Base-by-base conservation (phyloP, 2,113 vertebrate genomes). In the Phaetusa simplex region DNA sequence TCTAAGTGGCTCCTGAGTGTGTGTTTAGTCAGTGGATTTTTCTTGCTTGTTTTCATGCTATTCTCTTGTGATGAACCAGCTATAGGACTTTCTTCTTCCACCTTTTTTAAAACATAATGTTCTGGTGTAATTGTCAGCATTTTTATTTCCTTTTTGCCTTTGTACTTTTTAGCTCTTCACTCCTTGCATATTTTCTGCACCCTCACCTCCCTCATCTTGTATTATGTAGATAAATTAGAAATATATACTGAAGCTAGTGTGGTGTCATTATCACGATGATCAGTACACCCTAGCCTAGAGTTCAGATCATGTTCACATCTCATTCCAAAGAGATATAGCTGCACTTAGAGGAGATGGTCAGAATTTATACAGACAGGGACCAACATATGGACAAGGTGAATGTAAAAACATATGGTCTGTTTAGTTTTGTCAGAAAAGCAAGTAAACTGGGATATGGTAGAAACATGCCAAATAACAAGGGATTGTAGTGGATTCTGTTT, bases 251-350 rank as follows among this genome's bases (percentile, higher is more conserved):
- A 64, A 64, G 40, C 12, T 78, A 42, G 8, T n/a, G 14, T 56
- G 36, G 52, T 9, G 2, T 7, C 52, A 27, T 52, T 49, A 40
- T 23, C 38, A 43, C 0, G 0, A 30, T 6, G 1, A 24, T 34
- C 9, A 55, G n/a, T 32, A 42, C 14, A 70, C 2, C 34, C 5
- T 36, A 65, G 16, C 9, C 22, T 66, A 23, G n/a, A 50, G 15
- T 32, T 91, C 69, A 59, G 55, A 32, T 12, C 5, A 13, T 12
- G 12, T 47, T 66, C 36, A 43, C 24, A 27, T 38, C 42, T 66
- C 42, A 52, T 69, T 79, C 29, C 11, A 34, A 52, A 85, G n/a
- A 92, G 18, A 40, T 6, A 30, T 2, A 43, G 36, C 24, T 80
- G 29, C 43, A 42, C 43, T 67, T 58, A 11, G 24, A 72, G 58